Percentiles rank a stretch among this genome's conserved stretches.
Conservation (phyloP, 2,888 invertebrate species). For the Arge pagana region DNA sequence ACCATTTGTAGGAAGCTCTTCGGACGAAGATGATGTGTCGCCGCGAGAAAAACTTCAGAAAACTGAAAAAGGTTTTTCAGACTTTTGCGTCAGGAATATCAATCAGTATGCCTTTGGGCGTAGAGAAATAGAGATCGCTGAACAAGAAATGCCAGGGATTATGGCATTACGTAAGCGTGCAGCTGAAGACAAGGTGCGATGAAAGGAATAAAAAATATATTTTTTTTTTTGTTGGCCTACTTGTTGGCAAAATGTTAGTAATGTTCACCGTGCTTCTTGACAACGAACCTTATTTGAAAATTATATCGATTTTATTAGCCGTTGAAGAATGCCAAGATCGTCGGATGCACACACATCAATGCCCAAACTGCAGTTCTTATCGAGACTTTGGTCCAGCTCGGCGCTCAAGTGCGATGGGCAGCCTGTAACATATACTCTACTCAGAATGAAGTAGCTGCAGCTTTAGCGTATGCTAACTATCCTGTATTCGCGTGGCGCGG, state of each 20-base stretch:
- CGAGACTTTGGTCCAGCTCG: slow-evolving; percentile 85
- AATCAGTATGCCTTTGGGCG: slow-evolving; percentile 92
- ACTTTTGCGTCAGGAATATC: slow-evolving; percentile 94
- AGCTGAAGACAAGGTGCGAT: slow-evolving; percentile 76
- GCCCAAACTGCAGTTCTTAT: slow-evolving; percentile 96
- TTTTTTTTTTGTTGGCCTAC: neutral
- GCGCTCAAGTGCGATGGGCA: slow-evolving; percentile 93
- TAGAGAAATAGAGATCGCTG: slow-evolving; percentile 96
- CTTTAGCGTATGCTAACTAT: slow-evolving; percentile 87
- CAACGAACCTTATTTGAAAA: no score
- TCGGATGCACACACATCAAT: slow-evolving; percentile 98
- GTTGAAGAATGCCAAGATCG: slow-evolving; percentile 91
- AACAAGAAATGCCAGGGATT: slow-evolving; percentile 99
- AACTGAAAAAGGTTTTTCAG: slow-evolving; percentile 80
- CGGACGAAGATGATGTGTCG: slow-evolving; percentile 91
- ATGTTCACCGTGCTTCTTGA: neutral
- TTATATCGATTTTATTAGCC: slow-evolving; percentile 63
- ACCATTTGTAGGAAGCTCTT: slow-evolving; percentile 85
- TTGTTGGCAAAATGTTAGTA: no score
- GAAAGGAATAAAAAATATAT: neutral
- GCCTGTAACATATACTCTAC: slow-evolving; percentile 99
- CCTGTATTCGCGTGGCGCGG: slow-evolving; percentile 97
- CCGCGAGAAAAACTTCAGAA: slow-evolving; percentile 92
- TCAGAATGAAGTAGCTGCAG: slow-evolving; percentile 97
- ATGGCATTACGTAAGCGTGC: slow-evolving; percentile 93